Conservation (phyloP, 2,888 invertebrate species). For the Chrysodeixis includens region DNA sequence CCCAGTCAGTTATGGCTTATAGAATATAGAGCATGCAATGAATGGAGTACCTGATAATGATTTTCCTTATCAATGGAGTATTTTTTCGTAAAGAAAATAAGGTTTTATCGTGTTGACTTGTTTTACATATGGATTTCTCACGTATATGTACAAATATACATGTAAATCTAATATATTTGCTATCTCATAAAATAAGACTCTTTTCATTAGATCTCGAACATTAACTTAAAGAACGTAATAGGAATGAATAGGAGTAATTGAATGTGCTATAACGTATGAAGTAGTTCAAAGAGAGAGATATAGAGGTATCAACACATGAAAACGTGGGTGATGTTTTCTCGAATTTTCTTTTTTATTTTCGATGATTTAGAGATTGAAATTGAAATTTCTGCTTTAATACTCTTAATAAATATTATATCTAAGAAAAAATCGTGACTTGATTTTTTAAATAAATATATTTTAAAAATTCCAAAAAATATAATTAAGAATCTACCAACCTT, state of each 20-base stretch:
- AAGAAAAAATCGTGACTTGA: background rate
- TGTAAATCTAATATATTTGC: background rate
- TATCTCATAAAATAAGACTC: too few species aligned
- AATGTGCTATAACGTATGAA: background rate
- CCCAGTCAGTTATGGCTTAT: too few species aligned
- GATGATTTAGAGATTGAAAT: background rate
- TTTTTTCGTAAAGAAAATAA: too few species aligned
- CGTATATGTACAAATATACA: too few species aligned
- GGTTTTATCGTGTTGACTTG: too few species aligned
- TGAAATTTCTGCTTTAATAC: conserved; percentile 14
- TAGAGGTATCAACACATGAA: background rate
- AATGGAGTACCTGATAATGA: too few species aligned
- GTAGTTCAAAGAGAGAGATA: background rate
- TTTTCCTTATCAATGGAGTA: too few species aligned
- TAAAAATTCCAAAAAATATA: background rate
- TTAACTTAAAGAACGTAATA: background rate
- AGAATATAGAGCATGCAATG: too few species aligned
- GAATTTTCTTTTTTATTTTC: background rate
- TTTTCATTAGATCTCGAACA: background rate
- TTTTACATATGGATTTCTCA: too few species aligned
- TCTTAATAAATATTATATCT: background rate
- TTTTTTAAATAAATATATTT: conserved; percentile 2
- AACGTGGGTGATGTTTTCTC: background rate
- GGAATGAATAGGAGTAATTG: conserved; percentile 1
- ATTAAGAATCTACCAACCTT: conserved; percentile 55